Evolutionary conservation across 2,888 invertebrate species (phyloP).

Genomic region (Polylopha cassiicola): DNA sequence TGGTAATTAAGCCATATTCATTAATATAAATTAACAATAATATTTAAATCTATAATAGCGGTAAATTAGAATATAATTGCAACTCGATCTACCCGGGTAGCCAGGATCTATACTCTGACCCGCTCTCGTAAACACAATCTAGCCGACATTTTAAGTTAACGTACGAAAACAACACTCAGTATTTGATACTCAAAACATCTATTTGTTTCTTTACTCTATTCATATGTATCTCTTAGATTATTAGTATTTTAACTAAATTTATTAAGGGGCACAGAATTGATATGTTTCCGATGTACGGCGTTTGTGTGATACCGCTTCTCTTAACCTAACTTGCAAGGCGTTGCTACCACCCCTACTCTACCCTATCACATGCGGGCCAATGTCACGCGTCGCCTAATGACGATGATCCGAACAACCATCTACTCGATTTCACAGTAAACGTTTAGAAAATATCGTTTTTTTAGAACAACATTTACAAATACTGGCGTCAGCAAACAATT

Average conservation of each 20-base stretch:
- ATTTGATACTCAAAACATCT: conserved; percentile 73
- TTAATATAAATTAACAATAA: conserved; percentile 61
- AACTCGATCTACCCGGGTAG: conserved; percentile 65
- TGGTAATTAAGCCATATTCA: conserved; percentile 70
- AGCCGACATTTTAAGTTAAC: conserved; percentile 50
- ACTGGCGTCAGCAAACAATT: too few species aligned
- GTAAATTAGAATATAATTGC: conserved; percentile 45
- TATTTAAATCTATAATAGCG: conserved; percentile 47
- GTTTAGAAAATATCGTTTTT: conserved; percentile 57
- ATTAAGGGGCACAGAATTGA: conserved; percentile 88
- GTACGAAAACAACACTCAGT: conserved; percentile 73
- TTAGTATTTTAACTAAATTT: conserved; percentile 73
- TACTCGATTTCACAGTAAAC: conserved; percentile 65
- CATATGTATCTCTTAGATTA: conserved; percentile 74
- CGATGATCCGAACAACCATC: conserved; percentile 52
- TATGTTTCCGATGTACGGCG: conserved; percentile 86
- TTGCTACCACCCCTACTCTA: conserved; percentile 71
- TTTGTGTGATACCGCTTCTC: conserved; percentile 79
- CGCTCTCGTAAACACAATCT: conserved; percentile 49
- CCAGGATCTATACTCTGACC: conserved; percentile 50
- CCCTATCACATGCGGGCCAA: conserved; percentile 73
- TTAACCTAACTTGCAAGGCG: conserved; percentile 76
- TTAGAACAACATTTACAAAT: too few species aligned
- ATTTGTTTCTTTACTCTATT: conserved; percentile 68
- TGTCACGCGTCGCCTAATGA: conserved; percentile 62